Conservation (phyloP, 1,140 invertebrate genomes). For the Drosophila watanabei region DNA sequence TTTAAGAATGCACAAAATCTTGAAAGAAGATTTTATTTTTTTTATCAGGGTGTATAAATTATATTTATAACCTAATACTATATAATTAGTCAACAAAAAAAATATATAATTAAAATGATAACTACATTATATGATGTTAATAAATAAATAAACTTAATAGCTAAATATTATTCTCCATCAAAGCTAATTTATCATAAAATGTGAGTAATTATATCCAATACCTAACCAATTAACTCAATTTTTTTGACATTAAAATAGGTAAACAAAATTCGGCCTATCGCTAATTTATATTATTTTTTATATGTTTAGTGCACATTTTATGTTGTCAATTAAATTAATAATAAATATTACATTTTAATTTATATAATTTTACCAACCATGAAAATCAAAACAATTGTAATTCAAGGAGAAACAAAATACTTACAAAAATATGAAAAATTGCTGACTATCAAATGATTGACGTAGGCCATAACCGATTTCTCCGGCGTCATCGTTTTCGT, state of each 20-base stretch:
- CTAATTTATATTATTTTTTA: neutral
- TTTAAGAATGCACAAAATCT: too few species aligned
- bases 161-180: too few species aligned
- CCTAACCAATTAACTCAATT: neutral
- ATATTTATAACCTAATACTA: too few species aligned
- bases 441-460: conserved; percentile 84
- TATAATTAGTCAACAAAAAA: neutral
- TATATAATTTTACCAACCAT: neutral
- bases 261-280: neutral
- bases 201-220: neutral
- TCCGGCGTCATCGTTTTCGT: conserved; percentile 81
- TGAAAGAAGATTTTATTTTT: too few species aligned
- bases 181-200: neutral
- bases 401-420: conserved; percentile 39
- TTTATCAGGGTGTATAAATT: too few species aligned
- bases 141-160: neutral
- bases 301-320: neutral
- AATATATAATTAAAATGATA: neutral
- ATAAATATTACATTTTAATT: neutral
- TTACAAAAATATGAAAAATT: conserved; percentile 85
- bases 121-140: neutral
- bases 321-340: neutral
- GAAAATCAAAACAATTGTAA: neutral
- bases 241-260: neutral
- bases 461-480: conserved; percentile 81